Evolutionary conservation across 2,797 vertebrate genomes (phyloP), one percentile per base, ranked within the genome.

Genomic region (Esox lucius): DNA sequence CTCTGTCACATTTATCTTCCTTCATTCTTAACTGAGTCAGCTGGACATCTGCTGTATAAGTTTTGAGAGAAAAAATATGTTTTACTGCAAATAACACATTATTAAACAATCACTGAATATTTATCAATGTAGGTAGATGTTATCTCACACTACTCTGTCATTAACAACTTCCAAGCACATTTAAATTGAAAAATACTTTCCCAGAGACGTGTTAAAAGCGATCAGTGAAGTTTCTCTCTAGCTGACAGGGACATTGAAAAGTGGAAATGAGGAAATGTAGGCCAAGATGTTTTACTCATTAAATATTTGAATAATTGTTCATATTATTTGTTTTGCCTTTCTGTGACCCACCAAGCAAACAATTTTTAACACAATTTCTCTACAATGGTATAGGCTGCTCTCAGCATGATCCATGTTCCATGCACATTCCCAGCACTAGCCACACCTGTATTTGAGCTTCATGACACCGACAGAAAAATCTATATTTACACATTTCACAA

Each of bases 1-100:
- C 87, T 77, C 80, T 72, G 80, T 83, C 75, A 80, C 78, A 42
- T 81, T 69, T 49, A 71, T 39, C 12, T 81, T 75, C 73, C 75
- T 72, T 80, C 24, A 0, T 28, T 73, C 81, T 79, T 71, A 69
- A 75, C 77, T 79, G 73, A 71, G 79, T 81, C 68, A 65, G 77
- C 73, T 79, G 17, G 39, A 81, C 81, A 80, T 31, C 9, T 26
- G 56, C 22, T 61, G 22, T 61, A 22, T 2, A 26, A 3, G 22
- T 24, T 2, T 24, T 13, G 56, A 61, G 22, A 17, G 22, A 24
- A 61, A 24, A 17, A 59, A 7, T 71, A 81, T 71, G 46, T 74
- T 74, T 31, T 62, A n/a, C 64, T 26, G 76, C 31, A 73, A 86
- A 81, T 42, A 78, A 70, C 66, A 72, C 72, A 78, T 78, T 68